Base-by-base conservation (phyloP, 2,888 invertebrate genomes). In the Rhagium mordax region DNA sequence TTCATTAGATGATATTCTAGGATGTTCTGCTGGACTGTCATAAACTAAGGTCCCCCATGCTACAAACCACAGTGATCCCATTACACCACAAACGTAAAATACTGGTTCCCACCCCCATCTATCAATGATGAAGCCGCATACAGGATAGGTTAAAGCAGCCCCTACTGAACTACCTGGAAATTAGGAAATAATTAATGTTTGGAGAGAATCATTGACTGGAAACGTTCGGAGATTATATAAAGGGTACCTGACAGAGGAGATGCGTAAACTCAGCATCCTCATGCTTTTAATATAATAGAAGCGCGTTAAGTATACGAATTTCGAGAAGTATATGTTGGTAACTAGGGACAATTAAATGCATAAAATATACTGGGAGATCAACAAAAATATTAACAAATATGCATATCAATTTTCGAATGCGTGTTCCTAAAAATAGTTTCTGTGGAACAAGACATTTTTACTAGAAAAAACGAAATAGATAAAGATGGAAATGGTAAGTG, bases 71-170 rank as follows among this genome's bases (percentile, higher is more conserved):
- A 91, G 29, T 0, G 91, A 88, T 3, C 92, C 93, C 3, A 93
- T 81, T 0, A 89, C 79, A 7, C 92, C 93, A 13, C 91, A 92
- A 6, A 92, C 87, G 82, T 94, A 91, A 84, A 94, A 95, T 0
- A 93, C 93, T 76, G 91, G 90, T 79, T 93, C 92, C 95, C 95
- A 95, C 2, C 93, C 92, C 70, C 90, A 90, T 81, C 87, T 86
- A 72, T 90, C 90, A 65, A 92, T 92, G 8, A 95, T 89, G 73
- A 90, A 89, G 1, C 94, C 94, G 77, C 94, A 93, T 70, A 94
- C 86, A 0, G 94, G 93, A 85, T 93, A 93, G 7, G 93, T 93
- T 15, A 93, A 75, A 0, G 92, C 93, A 18, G 91, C 91, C 7
- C 93, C 93, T 0, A 93, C 89, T 0, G 93, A 93, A 83, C 93